Evolutionary conservation across 2,888 invertebrate genomes (phyloP), one percentile per base, ranked within the genome.

Genomic region (Eilema caniola): DNA sequence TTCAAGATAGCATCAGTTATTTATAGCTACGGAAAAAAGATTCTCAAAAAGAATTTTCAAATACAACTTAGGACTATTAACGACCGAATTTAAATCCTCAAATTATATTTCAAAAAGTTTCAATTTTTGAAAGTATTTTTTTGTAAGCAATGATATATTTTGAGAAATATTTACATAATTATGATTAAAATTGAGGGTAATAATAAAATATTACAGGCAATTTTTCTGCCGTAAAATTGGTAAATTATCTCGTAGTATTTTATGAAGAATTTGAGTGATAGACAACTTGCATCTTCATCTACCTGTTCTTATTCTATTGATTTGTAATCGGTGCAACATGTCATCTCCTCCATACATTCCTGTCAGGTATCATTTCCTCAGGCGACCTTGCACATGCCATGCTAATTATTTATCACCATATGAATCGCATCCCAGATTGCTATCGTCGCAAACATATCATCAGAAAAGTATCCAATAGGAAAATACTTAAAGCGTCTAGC

Each of bases 401-500:
- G 10, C 24, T 12, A 7, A 16, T 4, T 3, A 59, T 8, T 28
- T 28, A 59, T 59, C 7, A 59, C 59, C 14, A 59, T 14, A 24
- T 5, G 16, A 25, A 2, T 20, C 25, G 25, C 11, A 16, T 24
- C 12, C 59, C 5, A 47, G 47, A 20, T 7, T 47, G 47, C 7
- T 59, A 25, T 23, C 25, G 25, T 76, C 70, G 75, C 71, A 62
- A 75, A 67, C 63, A 79, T 81, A 73, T 70, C 69, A 70, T 69
- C 69, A 66, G 65, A 65, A 3, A 25, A 71, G 53, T 73, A 81
- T 70, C 72, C 77, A 72, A 70, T 77, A 66, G 77, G 70, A 83
- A 85, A 79, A 84, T 81, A 80, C 77, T 74, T 81, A 73, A 74
- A 78, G 75, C 79, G 77, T 77, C 74, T 72, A 80, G 76, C 77